A percentile compares a stretch with the other conserved stretches of the same genome.
These are phyloP conservation scores for Tetramorium parvispinum DNA, from an alignment of 1,140 invertebrate species.

Conservation along the genomic window DNA sequence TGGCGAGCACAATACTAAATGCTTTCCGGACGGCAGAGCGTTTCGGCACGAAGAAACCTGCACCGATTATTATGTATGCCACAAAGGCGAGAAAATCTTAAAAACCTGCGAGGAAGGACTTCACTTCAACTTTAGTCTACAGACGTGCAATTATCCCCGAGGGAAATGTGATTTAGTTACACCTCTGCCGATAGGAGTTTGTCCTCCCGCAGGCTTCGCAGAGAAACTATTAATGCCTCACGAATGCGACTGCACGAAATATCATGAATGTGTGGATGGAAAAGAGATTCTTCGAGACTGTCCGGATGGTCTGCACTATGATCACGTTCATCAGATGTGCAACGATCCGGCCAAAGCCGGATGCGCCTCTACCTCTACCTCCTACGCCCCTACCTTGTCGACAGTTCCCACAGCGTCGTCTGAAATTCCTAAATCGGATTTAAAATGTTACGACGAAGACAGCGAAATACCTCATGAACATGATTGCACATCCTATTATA, in stretches of 20 bases:
- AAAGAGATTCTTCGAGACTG: slow-evolving; percentile 84
- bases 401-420: neutral
- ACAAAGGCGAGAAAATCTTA: slow-evolving; percentile 82
- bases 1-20: neutral
- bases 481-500: slow-evolving; percentile 86
- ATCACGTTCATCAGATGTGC: slow-evolving; percentile 83
- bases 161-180: slow-evolving; percentile 14
- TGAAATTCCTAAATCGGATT: neutral
- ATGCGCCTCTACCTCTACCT: neutral
- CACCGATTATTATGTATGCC: slow-evolving; percentile 86
- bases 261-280: slow-evolving; percentile 86
- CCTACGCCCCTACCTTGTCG: neutral
- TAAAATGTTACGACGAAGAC: neutral
- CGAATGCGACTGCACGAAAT: slow-evolving; percentile 85
- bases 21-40: neutral
- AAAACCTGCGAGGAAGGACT: slow-evolving; percentile 83
- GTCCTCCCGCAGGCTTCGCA: neutral
- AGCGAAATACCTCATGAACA: slow-evolving; percentile 82
- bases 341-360: slow-evolving; percentile 72
- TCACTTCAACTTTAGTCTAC: slow-evolving; percentile 84
- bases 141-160: slow-evolving; percentile 81
- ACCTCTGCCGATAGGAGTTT: neutral
- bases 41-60: slow-evolving; percentile 84
- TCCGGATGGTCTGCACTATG: slow-evolving; percentile 84
- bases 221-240: slow-evolving; percentile 81